Evolutionary conservation across 2,113 vertebrate genomes (phyloP).

Genomic region (Butastur rufipennis): DNA sequence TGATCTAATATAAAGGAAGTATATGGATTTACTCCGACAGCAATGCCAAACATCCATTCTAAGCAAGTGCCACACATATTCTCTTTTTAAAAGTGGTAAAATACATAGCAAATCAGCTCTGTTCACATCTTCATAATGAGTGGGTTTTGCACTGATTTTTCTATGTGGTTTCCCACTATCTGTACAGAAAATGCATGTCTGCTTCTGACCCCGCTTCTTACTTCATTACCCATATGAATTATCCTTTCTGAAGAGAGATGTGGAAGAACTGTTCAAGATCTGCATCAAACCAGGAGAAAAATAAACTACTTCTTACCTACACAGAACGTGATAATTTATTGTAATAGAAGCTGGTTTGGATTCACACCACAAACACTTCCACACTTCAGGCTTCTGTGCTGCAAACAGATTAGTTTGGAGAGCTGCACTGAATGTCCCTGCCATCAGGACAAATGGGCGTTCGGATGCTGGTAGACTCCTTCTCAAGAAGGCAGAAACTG

Average conservation of each 20-base stretch:
- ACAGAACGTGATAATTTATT: neutral
- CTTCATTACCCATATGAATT: neutral
- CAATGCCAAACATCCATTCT: neutral
- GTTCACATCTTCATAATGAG: neutral
- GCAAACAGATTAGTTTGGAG: neutral
- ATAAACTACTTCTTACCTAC: neutral
- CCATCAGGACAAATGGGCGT: neutral
- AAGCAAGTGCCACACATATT: neutral
- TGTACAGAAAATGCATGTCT: neutral
- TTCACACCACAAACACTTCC: neutral
- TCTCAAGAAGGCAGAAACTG: neutral
- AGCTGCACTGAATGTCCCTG: neutral
- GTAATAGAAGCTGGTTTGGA: neutral
- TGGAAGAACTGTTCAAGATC: neutral
- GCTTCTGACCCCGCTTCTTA: neutral
- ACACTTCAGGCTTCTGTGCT: neutral
- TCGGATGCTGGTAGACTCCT: neutral
- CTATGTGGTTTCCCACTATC: neutral
- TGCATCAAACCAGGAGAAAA: neutral
- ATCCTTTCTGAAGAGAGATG: neutral
- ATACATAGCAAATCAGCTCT: neutral
- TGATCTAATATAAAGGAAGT: conserved; percentile 44
- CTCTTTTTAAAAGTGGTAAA: neutral
- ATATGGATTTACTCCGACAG: conserved; percentile 38
- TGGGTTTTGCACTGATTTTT: neutral